A percentile compares a stretch with the other conserved stretches of the same genome.
These are phyloP conservation scores for Astyanax mexicanus DNA, from an alignment of 2,797 vertebrate genomes.

Conservation along the genomic window DNA sequence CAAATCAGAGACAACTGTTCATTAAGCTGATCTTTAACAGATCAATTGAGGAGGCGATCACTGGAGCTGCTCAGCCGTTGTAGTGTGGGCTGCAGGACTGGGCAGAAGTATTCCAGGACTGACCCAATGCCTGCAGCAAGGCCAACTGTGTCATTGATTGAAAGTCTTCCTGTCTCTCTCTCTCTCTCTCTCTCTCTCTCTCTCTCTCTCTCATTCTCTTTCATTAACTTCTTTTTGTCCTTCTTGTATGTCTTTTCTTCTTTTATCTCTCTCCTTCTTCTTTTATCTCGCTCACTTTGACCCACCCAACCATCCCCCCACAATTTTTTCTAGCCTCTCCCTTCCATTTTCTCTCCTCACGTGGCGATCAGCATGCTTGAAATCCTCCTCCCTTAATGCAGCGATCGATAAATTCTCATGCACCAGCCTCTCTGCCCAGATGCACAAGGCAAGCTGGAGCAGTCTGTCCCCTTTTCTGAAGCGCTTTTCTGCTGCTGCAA, in stretches of 20 bases:
- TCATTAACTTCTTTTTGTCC: no score
- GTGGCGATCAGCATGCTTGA: conserved; percentile 41
- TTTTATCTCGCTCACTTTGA: conserved; percentile 40
- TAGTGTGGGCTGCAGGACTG: conserved; percentile 11
- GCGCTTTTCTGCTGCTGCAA: neutral
- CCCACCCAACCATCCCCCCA: conserved; percentile 52
- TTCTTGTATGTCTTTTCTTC: no score
- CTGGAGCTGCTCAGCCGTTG: conserved; percentile 19
- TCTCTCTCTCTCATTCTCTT: conserved; percentile 32
- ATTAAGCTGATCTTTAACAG: conserved; percentile 77
- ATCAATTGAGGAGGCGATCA: conserved; percentile 70
- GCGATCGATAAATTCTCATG: conserved; percentile 55
- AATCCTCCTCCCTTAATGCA: conserved; percentile 38
- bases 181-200: neutral
- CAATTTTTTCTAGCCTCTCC: conserved; percentile 5
- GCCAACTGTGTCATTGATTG: conserved; percentile 42
- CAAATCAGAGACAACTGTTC: conserved; percentile 71
- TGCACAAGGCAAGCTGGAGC: conserved; percentile 23
- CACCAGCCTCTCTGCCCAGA: conserved; percentile 39
- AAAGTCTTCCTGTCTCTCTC: conserved; percentile 15
- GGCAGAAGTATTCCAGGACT: conserved; percentile 37
- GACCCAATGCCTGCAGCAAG: conserved; percentile 45
- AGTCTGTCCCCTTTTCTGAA: conserved; percentile 12
- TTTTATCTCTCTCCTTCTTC: neutral
- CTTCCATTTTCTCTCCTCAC: conserved; percentile 44